Percentiles rank a stretch among this genome's conserved stretches.
These are phyloP conservation scores for Lamellibrachia satsuma DNA, from an alignment of 2,888 invertebrate species.

Conservation along the genomic window DNA sequence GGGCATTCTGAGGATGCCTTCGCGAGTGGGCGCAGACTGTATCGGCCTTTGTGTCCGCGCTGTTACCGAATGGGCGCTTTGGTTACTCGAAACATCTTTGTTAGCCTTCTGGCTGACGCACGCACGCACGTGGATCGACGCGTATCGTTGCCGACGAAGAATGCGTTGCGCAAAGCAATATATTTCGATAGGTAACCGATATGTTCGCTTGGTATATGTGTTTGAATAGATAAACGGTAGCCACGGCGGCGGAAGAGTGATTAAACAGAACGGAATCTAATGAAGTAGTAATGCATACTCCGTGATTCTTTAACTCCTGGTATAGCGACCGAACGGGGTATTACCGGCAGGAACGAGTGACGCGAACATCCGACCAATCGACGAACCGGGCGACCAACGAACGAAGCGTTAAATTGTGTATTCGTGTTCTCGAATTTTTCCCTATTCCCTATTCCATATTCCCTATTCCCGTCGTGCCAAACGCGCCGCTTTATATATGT, in stretches of 20 bases:
- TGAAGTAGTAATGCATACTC: background rate
- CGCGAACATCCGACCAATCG: background rate
- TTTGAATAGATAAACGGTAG: background rate
- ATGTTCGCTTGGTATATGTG: background rate
- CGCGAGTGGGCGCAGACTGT: background rate
- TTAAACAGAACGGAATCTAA: background rate
- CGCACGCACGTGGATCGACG: background rate
- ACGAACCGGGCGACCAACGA: background rate
- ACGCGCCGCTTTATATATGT: too few relatives aligned
- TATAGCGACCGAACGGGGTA: background rate
- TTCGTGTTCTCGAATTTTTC: background rate
- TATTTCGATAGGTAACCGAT: background rate
- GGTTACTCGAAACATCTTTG: background rate
- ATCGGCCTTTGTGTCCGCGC: background rate
- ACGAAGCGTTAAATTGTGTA: background rate
- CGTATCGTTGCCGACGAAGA: background rate
- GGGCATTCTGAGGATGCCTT: background rate
- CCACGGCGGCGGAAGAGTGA: background rate
- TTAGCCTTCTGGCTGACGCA: background rate
- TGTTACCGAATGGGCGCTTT: background rate
- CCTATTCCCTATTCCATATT: background rate
- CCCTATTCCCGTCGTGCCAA: background rate
- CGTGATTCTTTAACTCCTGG: background rate
- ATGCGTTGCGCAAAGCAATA: slow-evolving; percentile 3
- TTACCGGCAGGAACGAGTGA: background rate